Evolutionary conservation across 1,140 invertebrate species (phyloP).

Genomic region (Aleiodes sp.): DNA sequence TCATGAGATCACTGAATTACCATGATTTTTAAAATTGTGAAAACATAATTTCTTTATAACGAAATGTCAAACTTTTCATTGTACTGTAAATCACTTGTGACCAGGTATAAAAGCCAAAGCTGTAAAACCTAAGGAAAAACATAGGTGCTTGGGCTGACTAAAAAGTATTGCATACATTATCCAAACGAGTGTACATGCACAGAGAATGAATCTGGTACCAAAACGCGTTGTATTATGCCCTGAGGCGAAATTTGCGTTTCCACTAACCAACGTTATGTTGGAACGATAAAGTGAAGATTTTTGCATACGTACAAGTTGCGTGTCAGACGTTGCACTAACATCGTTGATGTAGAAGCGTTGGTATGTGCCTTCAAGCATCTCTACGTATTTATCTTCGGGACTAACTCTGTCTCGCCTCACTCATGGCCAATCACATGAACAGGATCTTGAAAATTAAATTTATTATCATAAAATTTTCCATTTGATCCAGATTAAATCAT

Average conservation of each 20-base stretch:
- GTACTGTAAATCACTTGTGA: conserved; percentile 47
- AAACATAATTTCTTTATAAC: neutral
- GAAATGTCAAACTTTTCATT: conserved; percentile 35
- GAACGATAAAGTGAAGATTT: conserved; percentile 46
- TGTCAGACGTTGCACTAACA: conserved; percentile 26
- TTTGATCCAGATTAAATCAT: too few species aligned
- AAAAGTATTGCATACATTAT: conserved; percentile 51
- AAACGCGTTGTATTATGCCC: conserved; percentile 36
- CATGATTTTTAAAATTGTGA: neutral
- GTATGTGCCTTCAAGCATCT: conserved; percentile 12
- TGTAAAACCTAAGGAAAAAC: conserved; percentile 9
- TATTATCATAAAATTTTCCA: neutral
- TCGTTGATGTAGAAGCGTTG: conserved; percentile 7
- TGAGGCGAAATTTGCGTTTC: conserved; percentile 37
- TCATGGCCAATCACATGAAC: conserved; percentile 8
- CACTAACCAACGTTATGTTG: conserved; percentile 41
- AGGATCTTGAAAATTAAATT: neutral
- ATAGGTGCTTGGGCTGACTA: conserved; percentile 18
- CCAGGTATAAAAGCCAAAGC: conserved; percentile 36
- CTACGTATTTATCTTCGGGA: neutral
- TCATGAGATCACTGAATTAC: neutral
- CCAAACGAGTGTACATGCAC: conserved; percentile 17
- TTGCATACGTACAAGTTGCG: conserved; percentile 40
- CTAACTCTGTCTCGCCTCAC: neutral
- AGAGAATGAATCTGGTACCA: conserved; percentile 41